phyloP scores from a whole-genome alignment of 2,113 vertebrate species.

The Phyllostomus hastatus region DNA sequence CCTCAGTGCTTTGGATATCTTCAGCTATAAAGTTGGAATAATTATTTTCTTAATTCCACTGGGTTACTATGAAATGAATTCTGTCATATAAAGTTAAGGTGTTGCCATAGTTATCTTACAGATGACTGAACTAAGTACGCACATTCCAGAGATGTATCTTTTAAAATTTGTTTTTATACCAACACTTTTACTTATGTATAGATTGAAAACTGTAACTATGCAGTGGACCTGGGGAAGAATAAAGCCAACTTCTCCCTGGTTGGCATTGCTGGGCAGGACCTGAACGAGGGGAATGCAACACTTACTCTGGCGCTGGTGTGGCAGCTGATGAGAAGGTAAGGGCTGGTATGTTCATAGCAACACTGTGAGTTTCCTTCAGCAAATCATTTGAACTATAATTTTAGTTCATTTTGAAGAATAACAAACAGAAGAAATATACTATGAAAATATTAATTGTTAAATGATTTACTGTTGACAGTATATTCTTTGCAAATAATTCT shows the following conservation, averaged over 20 bases:
- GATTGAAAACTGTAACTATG: conserved; percentile 99
- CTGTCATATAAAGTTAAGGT: not conserved
- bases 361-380: not conserved
- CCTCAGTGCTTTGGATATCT: not conserved
- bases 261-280: conserved; percentile 93
- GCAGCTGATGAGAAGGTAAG: conserved; percentile 98
- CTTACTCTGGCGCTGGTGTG: conserved; percentile 94
- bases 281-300: conserved; percentile 92
- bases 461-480: not conserved
- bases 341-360: not conserved
- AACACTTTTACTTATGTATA: conserved; percentile 70
- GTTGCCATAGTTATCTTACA: not conserved
- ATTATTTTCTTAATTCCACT: not conserved
- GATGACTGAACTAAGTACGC: not conserved
- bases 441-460: conserved; percentile 40
- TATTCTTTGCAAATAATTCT: not conserved
- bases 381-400: not conserved
- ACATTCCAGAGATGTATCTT: not conserved
- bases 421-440: not conserved
- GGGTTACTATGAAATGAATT: not conserved
- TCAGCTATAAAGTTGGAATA: not conserved
- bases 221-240: conserved; percentile 90
- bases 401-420: not conserved
- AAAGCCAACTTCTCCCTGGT: conserved; percentile 95
- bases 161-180: conserved; percentile 18